Conservation (phyloP, 2,888 invertebrate genomes). For the Diaphora mendica region DNA sequence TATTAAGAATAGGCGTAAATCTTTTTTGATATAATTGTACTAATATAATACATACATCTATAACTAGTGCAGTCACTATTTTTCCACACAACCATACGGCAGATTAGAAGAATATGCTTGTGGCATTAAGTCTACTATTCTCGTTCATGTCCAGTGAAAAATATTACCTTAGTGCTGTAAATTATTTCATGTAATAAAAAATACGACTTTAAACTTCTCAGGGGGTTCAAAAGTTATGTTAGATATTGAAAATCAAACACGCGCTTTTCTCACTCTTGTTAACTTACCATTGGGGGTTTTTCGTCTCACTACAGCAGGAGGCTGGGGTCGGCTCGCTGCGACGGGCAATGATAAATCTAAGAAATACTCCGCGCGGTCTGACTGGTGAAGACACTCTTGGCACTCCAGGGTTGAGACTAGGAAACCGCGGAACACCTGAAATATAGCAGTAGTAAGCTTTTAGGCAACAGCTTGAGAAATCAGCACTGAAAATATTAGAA, state of each 20-base stretch:
- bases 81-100: too few species aligned
- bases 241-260: constrained; percentile 7
- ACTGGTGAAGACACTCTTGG: constrained; percentile 94
- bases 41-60: too few species aligned
- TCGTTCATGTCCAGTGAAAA: too few species aligned
- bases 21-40: too few species aligned
- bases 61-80: too few species aligned
- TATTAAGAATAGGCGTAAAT: too few species aligned
- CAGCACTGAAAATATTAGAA: too few species aligned
- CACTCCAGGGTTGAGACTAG: constrained; percentile 96
- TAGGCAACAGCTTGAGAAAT: too few species aligned
- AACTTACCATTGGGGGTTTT: constrained; percentile 79
- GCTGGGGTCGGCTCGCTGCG: constrained; percentile 90
- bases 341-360: constrained; percentile 98
- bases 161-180: too few species aligned
- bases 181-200: too few species aligned
- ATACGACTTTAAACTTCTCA: not conserved
- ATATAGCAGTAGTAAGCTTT: not conserved
- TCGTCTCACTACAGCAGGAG: constrained; percentile 87
- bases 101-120: too few species aligned
- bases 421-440: constrained; percentile 95
- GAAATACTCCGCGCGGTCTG: constrained; percentile 96
- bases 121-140: too few species aligned
- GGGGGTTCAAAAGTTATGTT: not conserved
- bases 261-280: not conserved